These are phyloP conservation scores for Panagrolaimus sp. DNA, from an alignment of 1,140 invertebrate genomes.

Conservation along the genomic window DNA sequence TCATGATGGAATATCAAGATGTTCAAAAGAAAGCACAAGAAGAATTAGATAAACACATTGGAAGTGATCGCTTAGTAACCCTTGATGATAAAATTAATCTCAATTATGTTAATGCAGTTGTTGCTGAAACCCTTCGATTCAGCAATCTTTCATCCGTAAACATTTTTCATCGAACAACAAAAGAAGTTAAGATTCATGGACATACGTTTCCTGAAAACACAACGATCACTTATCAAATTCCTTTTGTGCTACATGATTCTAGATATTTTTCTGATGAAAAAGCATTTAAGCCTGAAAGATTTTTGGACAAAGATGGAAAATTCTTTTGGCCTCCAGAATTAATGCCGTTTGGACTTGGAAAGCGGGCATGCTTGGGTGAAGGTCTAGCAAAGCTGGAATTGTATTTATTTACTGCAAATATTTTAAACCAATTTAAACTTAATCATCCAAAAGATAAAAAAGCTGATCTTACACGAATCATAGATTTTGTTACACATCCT, in stretches of 20 bases:
- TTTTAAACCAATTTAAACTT: conserved; percentile 6
- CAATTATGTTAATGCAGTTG: conserved; percentile 14
- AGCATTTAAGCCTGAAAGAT: neutral
- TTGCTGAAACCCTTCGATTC: conserved; percentile 4
- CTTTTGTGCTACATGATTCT: neutral
- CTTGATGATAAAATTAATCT: neutral
- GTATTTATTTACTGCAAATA: neutral
- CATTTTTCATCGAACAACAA: neutral
- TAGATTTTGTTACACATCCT: no score
- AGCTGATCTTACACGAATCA: no score
- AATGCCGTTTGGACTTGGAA: conserved; percentile 1
- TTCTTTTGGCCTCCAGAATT: neutral
- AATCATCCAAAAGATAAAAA: neutral
- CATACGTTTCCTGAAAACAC: neutral
- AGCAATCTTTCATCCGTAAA: neutral
- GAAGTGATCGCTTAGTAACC: neutral
- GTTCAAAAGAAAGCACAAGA: neutral
- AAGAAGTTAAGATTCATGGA: neutral
- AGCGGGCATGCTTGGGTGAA: neutral
- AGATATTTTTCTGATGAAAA: neutral
- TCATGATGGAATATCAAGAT: conserved; percentile 7
- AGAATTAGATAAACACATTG: neutral
- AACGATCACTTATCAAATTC: neutral
- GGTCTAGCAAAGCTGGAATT: neutral
- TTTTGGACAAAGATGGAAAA: neutral